These are phyloP conservation scores for Diadophis punctatus DNA, from an alignment of 2,113 vertebrate species.

Conservation along the genomic window DNA sequence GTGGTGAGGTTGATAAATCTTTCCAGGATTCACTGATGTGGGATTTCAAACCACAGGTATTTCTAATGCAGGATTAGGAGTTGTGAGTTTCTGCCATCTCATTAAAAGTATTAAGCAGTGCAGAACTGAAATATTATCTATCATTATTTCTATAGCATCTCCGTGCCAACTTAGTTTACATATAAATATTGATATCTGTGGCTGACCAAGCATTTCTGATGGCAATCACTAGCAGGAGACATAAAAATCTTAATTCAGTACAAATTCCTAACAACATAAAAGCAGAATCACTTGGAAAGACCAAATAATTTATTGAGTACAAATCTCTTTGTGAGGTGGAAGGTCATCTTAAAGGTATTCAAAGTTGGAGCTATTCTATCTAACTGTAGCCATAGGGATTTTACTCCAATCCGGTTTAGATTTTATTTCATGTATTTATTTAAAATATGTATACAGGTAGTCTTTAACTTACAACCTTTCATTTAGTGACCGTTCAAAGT, in stretches of 20 bases:
- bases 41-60: neutral
- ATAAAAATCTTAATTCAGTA: neutral
- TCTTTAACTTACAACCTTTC: neutral
- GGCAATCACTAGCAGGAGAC: neutral
- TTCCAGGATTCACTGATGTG: neutral
- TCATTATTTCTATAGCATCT: neutral
- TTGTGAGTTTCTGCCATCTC: neutral
- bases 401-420: neutral
- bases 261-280: neutral
- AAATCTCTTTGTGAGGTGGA: neutral
- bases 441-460: neutral
- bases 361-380: neutral
- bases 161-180: neutral
- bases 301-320: neutral
- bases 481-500: neutral
- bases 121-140: neutral
- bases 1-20: neutral
- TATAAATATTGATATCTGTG: neutral
- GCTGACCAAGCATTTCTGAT: neutral
- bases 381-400: neutral
- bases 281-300: neutral
- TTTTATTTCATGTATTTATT: neutral
- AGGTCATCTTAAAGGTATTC: neutral
- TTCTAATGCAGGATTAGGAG: neutral
- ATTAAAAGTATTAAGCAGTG: neutral